Evolutionary conservation across 2,888 invertebrate species (phyloP).

Genomic region (Criorhina ranunculi): DNA sequence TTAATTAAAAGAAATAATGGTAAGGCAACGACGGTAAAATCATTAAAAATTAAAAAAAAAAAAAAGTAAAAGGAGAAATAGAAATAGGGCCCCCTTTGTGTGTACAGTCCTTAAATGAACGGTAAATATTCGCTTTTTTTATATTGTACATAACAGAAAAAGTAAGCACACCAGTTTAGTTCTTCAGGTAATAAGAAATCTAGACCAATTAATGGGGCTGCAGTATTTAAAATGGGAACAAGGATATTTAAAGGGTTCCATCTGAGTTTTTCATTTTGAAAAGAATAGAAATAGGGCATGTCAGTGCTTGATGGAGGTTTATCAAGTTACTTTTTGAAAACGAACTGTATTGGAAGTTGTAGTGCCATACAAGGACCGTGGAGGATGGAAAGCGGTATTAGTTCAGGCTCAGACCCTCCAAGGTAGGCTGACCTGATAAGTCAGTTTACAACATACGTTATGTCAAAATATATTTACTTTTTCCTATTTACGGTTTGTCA

Average conservation of each 20-base stretch:
- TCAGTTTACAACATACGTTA: too few species aligned
- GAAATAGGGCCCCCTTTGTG: neutral
- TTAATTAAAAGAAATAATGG: conserved; percentile 57
- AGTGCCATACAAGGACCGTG: too few species aligned
- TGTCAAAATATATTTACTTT: too few species aligned
- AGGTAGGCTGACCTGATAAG: too few species aligned
- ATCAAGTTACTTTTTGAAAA: neutral
- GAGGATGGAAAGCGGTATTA: too few species aligned
- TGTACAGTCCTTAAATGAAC: conserved; percentile 3
- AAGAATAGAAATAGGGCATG: neutral
- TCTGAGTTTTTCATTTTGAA: neutral
- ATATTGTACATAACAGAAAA: neutral
- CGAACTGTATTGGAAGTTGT: too few species aligned
- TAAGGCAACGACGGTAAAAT: conserved; percentile 24
- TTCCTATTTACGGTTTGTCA: too few species aligned
- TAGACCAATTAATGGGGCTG: neutral
- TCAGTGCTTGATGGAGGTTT: neutral
- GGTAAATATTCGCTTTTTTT: conserved; percentile 14
- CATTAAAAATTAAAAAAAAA: conserved; percentile 1
- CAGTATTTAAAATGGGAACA: neutral
- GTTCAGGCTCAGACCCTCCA: too few species aligned
- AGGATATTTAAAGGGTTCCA: neutral
- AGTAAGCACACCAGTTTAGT: neutral
- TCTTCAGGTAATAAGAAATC: neutral
- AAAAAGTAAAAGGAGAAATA: neutral